Evolutionary conservation across 2,888 invertebrate genomes (phyloP).

Genomic region (Priocnemis perturbator): DNA sequence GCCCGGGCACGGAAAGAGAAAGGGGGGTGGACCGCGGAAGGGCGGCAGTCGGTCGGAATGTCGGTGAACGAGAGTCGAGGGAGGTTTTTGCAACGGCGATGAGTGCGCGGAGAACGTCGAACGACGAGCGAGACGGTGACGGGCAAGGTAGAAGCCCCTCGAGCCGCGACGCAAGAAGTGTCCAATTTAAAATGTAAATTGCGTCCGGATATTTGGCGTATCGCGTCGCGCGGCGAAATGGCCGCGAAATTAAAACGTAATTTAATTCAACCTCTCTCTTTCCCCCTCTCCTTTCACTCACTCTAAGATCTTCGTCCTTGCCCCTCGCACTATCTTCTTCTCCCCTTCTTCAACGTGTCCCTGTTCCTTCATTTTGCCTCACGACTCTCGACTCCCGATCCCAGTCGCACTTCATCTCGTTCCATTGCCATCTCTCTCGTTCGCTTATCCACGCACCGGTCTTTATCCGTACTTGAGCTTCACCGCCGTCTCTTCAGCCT

Average conservation of each 20-base stretch:
- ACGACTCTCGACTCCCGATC: neutral
- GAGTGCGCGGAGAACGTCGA: too few species aligned
- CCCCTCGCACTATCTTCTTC: constrained; percentile 21
- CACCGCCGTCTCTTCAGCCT: constrained; percentile 16
- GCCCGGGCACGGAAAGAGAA: too few species aligned
- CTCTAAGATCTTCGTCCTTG: constrained; percentile 9
- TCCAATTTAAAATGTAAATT: constrained; percentile 73
- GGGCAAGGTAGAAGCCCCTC: constrained; percentile 6
- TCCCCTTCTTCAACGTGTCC: neutral
- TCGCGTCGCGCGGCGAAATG: constrained; percentile 64
- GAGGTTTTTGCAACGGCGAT: too few species aligned
- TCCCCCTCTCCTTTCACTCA: constrained; percentile 24
- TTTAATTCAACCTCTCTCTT: constrained; percentile 64
- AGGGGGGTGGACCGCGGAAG: too few species aligned
- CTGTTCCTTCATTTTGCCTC: constrained; percentile 11
- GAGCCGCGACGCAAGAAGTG: constrained; percentile 57
- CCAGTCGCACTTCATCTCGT: too few species aligned
- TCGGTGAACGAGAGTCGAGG: too few species aligned
- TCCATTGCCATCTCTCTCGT: neutral
- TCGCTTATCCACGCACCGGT: constrained; percentile 11
- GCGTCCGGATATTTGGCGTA: constrained; percentile 67
- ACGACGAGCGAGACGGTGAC: neutral
- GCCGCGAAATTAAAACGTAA: constrained; percentile 74
- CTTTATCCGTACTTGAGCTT: too few species aligned
- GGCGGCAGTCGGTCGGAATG: too few species aligned